Conservation (phyloP, 2,888 invertebrate genomes). For the Arge pagana region DNA sequence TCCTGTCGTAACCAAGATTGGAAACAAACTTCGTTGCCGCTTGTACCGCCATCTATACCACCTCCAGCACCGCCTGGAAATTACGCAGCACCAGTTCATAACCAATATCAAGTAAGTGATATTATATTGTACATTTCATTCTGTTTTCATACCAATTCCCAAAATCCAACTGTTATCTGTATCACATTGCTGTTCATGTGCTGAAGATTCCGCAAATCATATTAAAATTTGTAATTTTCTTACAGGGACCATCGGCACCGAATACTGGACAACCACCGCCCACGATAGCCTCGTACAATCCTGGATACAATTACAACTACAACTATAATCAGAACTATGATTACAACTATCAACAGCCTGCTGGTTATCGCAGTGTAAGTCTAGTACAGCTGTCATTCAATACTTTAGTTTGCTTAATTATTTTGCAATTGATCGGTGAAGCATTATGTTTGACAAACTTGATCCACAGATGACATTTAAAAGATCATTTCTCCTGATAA, state of each 20-base stretch:
- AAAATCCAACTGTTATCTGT: not conserved
- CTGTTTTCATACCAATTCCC: not conserved
- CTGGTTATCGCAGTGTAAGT: constrained; percentile 54
- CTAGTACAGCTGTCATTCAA: too few species aligned
- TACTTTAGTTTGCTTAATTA: too few species aligned
- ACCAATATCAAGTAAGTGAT: constrained; percentile 55
- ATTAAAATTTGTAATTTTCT: constrained; percentile 16
- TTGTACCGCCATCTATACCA: constrained; percentile 35
- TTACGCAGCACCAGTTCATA: constrained; percentile 46
- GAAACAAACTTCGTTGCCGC: constrained; percentile 40
- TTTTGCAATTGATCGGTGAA: too few species aligned
- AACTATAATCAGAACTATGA: constrained; percentile 50
- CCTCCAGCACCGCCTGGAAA: constrained; percentile 33
- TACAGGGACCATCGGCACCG: constrained; percentile 48
- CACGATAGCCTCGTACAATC: constrained; percentile 47
- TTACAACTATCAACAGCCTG: constrained; percentile 49
- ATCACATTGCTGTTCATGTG: not conserved
- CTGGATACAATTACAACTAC: constrained; percentile 53
- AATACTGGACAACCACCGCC: constrained; percentile 54
- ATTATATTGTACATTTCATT: too few species aligned
- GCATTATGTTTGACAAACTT: too few species aligned
- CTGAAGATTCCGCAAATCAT: not conserved
- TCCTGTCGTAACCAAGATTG: constrained; percentile 45
- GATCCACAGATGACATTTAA: too few species aligned
- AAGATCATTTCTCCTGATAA: too few species aligned